Base-by-base conservation (phyloP, 2,113 vertebrate genomes). In the Acanthochromis polyacanthus region DNA sequence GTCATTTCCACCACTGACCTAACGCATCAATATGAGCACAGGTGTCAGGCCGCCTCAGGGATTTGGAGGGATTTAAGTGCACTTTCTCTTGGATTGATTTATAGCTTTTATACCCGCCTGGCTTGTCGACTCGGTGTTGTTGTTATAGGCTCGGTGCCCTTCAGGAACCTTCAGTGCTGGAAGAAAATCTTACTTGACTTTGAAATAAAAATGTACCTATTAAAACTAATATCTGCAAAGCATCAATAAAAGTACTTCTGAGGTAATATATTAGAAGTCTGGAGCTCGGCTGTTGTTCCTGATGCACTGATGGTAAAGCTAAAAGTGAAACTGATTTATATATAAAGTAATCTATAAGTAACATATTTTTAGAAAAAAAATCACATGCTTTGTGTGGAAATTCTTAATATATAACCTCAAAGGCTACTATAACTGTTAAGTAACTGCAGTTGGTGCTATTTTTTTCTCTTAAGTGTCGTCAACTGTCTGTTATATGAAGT, bases 1-100 rank as follows among this genome's bases (percentile, higher is more conserved):
- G 83, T 84, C 85, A 79, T 85, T 82, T 89, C 72, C 80, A 64
- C 71, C 55, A 17, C 83, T 72, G 80, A 88, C 64, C 82, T 58
- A 2, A 15, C 69, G 53, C 81, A 71, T 87, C 81, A 73, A 87
- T 84, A 85, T 58, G 20, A 87, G 66, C 82, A 63, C 84, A 86
- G 80, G 84, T 88, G 84, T 86, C 74, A 58, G 81, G 53, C 75
- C 59, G 81, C 81, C 71, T 46, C 53, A 46, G 77, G 78, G 81
- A 84, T 81, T 75, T 4, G 0, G 23, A 53, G 48, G 67, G 86
- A 83, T 89, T 89, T 87, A 71, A 81, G 60, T 78, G 78, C 85
- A 86, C 86, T 70, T 81, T 78, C 50, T 58, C 61, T 9, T 0
- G 32, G 77, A 90, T 86, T 86, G 78, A 90, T 85, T 81, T 53